Conservation (phyloP, 2,888 invertebrate species). For the Tipula helvola region DNA sequence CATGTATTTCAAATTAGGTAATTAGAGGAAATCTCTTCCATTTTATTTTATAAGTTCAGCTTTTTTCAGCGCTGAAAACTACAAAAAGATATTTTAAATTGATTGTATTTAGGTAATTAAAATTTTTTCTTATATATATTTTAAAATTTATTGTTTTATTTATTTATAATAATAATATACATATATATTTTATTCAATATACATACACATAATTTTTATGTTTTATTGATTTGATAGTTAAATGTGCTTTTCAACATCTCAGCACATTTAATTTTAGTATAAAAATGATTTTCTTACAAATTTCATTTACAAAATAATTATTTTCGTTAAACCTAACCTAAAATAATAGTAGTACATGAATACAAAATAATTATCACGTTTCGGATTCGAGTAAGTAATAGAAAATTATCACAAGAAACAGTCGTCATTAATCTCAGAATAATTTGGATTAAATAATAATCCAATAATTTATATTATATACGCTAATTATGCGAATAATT, state of each 20-base stretch:
- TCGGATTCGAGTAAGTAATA: background rate
- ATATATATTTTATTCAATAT: background rate
- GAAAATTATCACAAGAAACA: conserved; percentile 8
- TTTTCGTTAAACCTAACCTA: background rate
- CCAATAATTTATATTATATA: background rate
- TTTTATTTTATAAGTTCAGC: background rate
- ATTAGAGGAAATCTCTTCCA: background rate
- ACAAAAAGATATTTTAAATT: background rate
- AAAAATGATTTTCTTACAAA: background rate
- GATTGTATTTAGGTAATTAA: background rate
- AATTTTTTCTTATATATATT: background rate
- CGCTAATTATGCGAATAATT: background rate
- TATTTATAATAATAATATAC: background rate
- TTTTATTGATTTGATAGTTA: background rate
- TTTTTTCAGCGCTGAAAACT: background rate
- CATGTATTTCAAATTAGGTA: no score
- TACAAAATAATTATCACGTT: conserved; percentile 9
- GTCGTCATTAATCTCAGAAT: background rate
- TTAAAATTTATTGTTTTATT: background rate
- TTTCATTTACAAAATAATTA: background rate
- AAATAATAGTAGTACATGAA: background rate
- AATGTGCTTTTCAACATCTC: background rate
- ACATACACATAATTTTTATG: background rate
- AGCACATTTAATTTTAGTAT: background rate
- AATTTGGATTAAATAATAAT: background rate